Evolutionary conservation across 2,888 invertebrate genomes (phyloP), one percentile per base, ranked within the genome.

Genomic region (Heteropelma amictum): DNA sequence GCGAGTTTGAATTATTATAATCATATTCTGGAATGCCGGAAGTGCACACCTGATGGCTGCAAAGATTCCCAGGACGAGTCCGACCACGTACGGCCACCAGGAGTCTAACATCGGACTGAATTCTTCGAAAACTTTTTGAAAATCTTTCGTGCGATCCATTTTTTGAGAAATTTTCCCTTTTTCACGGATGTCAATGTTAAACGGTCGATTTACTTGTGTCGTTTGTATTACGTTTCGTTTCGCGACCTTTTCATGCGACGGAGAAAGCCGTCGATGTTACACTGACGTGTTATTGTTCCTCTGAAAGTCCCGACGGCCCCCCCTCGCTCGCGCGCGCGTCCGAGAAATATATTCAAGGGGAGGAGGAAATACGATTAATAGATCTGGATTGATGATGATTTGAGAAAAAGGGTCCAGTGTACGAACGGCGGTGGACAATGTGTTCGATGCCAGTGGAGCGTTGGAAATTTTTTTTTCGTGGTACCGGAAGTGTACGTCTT

Each of bases 21-120:
- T 7, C 8, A 26, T 26, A 4, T 33, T 8, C n/a, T n/a, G n/a
- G n/a, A n/a, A n/a, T n/a, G n/a, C n/a, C n/a, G n/a, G n/a, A n/a
- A n/a, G n/a, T n/a, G n/a, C n/a, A n/a, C 76, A 84, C 83, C 80
- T 83, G 47, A 84, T 68, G 19, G 80, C 80, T n/a, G 78, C 77
- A 12, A 82, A 35, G 12, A 84, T 72, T 64, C 82, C 83, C 17
- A 85, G 60, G n/a, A 80, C 56, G 1, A 82, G 61, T 30, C 81
- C 83, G 30, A 85, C 63, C 2, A 82, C 61, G 68, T 83, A 84
- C 7, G 84, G 82, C 84, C 83, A 84, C 77, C 82, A 83, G 4
- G 83, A 82, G 35, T 81, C 78, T 8, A 81, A 67, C 72, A 80
- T 63, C 4, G 78, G 80, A 54, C 61, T 61, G 21, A 82, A 80